Conservation (phyloP, 2,888 invertebrate genomes). For the Cheilosia variabilis region DNA sequence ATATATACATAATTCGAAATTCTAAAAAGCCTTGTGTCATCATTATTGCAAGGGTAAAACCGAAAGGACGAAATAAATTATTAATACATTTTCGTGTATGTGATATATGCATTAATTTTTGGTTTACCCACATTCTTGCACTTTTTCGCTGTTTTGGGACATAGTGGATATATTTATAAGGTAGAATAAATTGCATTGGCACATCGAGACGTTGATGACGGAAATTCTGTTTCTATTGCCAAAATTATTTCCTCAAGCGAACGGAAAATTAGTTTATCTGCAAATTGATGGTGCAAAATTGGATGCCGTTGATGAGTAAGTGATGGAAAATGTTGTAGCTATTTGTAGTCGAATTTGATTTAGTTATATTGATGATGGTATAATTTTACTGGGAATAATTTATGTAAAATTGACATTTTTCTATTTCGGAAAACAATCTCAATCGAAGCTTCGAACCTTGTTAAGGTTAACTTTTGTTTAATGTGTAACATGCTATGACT, state of each 20-base stretch:
- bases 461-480: too few species aligned
- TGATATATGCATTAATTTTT: neutral
- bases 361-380: too few species aligned
- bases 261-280: neutral
- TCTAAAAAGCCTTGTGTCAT: neutral
- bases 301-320: neutral
- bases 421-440: too few species aligned
- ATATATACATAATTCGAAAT: neutral
- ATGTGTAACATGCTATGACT: too few species aligned
- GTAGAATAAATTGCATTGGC: neutral
- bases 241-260: neutral
- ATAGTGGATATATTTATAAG: neutral
- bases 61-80: slow-evolving; percentile 3
- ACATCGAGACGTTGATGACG: neutral
- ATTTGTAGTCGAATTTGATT: too few species aligned
- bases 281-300: too few species aligned
- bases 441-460: too few species aligned
- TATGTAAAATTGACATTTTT: too few species aligned
- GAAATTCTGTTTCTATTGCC: slow-evolving; percentile 5
- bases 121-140: neutral
- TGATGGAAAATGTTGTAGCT: too few species aligned
- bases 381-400: too few species aligned
- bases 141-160: neutral
- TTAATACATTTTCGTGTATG: slow-evolving; percentile 1
- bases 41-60: neutral